Base-by-base conservation (phyloP, 1,140 invertebrate genomes). In the Magallana gigas region DNA sequence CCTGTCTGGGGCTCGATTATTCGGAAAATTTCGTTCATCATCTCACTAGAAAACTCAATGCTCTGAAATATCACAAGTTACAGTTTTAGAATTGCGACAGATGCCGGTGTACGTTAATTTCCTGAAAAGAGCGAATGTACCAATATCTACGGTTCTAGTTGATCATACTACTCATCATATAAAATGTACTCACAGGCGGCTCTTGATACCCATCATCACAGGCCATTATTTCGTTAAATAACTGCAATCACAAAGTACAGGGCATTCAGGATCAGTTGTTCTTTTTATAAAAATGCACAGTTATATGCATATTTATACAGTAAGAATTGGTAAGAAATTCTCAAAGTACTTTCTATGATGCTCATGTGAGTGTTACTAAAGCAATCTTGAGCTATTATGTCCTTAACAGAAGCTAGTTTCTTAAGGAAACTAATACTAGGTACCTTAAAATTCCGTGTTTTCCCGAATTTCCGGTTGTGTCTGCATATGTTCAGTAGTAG, bases 281-380 rank as follows among this genome's bases (percentile, higher is more conserved):
- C 36, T 48, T 48, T 48, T 48, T 48, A 48, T 48, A 48, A 48
- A 48, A 48, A 48, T 48, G 36, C 36, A 48, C 36, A 2, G 2
- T 48, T 48, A 48, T 4, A 48, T 48, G 36, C 36, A 48, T 48
- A 48, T 48, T 48, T 48, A 48, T 48, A 48, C 36, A 2, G 36
- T 48, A 48, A 48, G 36, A 48, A 4, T 48, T 18, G 23, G 36
- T 76, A 29, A 18, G 23, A 76, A 76, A 36, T 76, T 29, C 68
- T 29, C 68, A 76, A 12, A 76, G 23, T 18, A 11, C 18, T 7
- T 23, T n/a, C 14, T 62, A 62, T 1, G 60, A 62, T 11, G 6
- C 68, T 76, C 68, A 76, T 76, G 68, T 76, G 68, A 76, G 68
- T 8, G 68, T 76, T 76, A 76, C 68, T 76, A 8, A 76, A 36